Evolutionary conservation across 2,797 vertebrate genomes (phyloP), one percentile per base, ranked within the genome.

Genomic region (Anabacerthia variegaticeps): DNA sequence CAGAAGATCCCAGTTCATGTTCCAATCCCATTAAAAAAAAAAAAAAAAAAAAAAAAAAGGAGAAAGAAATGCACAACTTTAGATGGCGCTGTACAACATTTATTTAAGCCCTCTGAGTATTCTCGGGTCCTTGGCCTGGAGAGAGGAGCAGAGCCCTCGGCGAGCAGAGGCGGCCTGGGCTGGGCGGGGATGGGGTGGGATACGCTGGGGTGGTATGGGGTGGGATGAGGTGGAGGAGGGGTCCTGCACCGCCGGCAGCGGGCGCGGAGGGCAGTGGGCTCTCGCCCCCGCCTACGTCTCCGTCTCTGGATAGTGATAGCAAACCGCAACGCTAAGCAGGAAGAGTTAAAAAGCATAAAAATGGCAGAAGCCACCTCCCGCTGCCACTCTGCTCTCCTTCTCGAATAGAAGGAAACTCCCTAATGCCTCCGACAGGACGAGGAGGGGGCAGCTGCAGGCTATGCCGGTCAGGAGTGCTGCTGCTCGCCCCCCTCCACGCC

Each of bases 1-100:
- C 18, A 14, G 75, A 92, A 92, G 66, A 94, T 91, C 66, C 71
- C 78, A 95, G 84, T 85, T 74, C 88, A 65, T 61, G 85, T 46
- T 96, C 95, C 87, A 88, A 94, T 92, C 67, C 46, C 92, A 46
- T 26, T 0, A 3, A 14, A n/a, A 14, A 52, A 41, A 49, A 39
- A 55, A 34, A 12, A 43, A 43, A 32, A 36, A 49, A 54, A 72
- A 23, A 26, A 10, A 11, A 27, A 7, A 22, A 6, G 5, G n/a
- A 82, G 32, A 78, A 89, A 92, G 43, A 79, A 89, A 58, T 19
- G 41, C 82, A 94, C 85, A 91, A 95, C 92, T 95, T 97, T 95
- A 91, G 93, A 96, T 95, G 92, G 88, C 65, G 63, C 92, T 92
- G 78, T 80, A 88, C 76, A 92, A 94, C 91, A 84, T 97, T 97